These are phyloP conservation scores for Zaprionus kolodkinae DNA, from an alignment of 1,140 invertebrate species.

Conservation along the genomic window DNA sequence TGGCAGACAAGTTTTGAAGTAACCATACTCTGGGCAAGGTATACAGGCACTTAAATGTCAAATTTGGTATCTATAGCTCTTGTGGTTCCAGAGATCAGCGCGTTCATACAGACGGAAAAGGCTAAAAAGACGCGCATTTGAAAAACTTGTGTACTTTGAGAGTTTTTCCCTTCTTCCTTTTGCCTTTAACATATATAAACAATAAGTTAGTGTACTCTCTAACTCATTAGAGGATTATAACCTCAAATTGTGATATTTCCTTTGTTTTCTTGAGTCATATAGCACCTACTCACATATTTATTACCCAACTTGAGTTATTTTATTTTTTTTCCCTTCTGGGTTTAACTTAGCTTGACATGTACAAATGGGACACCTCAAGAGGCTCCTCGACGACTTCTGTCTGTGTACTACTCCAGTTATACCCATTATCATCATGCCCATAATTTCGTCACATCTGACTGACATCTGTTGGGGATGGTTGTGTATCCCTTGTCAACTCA, in stretches of 20 bases:
- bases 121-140: no score
- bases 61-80: neutral
- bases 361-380: slow-evolving; percentile 43
- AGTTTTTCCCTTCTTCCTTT: no score
- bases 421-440: slow-evolving; percentile 57
- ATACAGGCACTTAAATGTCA: neutral
- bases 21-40: neutral
- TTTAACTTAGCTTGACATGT: slow-evolving; percentile 27
- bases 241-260: no score
- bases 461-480: slow-evolving; percentile 50
- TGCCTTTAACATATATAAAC: no score
- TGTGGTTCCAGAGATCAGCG: neutral
- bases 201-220: no score
- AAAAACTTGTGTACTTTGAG: no score
- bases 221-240: no score
- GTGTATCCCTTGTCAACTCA: slow-evolving; percentile 59
- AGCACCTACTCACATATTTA: slow-evolving; percentile 16
- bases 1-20: neutral
- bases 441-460: slow-evolving; percentile 64
- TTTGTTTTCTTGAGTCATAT: neutral
- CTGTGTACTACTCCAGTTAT: slow-evolving; percentile 20
- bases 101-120: neutral
- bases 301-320: neutral
- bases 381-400: slow-evolving; percentile 28
- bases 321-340: neutral